These are phyloP conservation scores for Helogale parvula DNA, from an alignment of 2,113 vertebrate genomes.

Conservation along the genomic window DNA sequence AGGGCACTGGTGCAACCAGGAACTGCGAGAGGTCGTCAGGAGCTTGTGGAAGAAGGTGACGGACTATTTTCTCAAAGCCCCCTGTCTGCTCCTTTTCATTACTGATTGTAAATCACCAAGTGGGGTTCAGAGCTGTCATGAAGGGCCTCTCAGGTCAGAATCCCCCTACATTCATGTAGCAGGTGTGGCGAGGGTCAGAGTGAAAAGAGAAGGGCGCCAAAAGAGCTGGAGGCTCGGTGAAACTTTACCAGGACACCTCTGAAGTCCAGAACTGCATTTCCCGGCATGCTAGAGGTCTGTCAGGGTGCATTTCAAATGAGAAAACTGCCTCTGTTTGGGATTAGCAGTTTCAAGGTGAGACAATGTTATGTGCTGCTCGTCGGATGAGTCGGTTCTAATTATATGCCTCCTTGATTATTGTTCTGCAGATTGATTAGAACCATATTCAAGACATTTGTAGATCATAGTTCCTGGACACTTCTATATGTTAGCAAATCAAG, in stretches of 20 bases:
- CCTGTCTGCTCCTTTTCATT: neutral
- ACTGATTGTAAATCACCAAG: neutral
- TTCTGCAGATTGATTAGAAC: slow-evolving; percentile 83
- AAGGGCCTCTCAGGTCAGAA: neutral
- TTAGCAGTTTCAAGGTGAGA: slow-evolving; percentile 79
- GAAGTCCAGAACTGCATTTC: neutral
- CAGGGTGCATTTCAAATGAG: neutral
- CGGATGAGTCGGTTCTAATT: slow-evolving; percentile 82
- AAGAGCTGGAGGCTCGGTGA: neutral
- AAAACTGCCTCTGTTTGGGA: neutral
- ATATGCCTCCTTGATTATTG: slow-evolving; percentile 83
- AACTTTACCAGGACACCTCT: neutral
- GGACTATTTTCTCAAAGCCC: neutral
- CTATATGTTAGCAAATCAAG: slow-evolving; percentile 86
- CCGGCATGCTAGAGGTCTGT: neutral
- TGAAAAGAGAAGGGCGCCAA: neutral
- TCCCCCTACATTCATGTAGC: neutral
- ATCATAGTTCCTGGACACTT: slow-evolving; percentile 85
- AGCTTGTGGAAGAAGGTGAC: neutral
- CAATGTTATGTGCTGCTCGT: slow-evolving; percentile 64
- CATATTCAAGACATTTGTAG: slow-evolving; percentile 85
- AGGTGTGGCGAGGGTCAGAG: neutral
- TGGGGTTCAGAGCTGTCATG: neutral
- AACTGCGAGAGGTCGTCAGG: neutral
- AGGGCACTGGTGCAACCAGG: no score